Evolutionary conservation across 1,140 invertebrate genomes (phyloP), one percentile per base, ranked within the genome.

Genomic region (Trichoplusia ni): DNA sequence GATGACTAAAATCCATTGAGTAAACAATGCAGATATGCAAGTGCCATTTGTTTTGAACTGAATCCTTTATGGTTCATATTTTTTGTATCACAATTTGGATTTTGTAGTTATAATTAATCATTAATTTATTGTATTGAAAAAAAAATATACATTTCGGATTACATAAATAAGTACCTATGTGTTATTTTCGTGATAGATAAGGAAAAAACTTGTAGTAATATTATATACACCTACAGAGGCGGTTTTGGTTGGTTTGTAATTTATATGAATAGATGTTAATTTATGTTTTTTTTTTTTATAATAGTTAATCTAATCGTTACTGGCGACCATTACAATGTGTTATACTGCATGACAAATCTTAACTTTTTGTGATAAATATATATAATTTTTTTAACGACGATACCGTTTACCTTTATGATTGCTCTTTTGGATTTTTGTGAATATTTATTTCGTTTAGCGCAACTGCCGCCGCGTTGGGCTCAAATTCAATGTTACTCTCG

Each of bases 121-220:
- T 86, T 83, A 81, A 87, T 89, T 86, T 89, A 87, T 86, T 85
- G 71, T 86, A 81, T 76, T 81, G 81, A 78, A 81, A 71, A 81
- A n/a, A n/a, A 70, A 78, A 77, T 81, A 82, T 79, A 86, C 35
- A 74, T 84, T 81, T 81, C 73, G 73, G 61, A 82, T 80, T 80
- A 76, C 78, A 84, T 83, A 81, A 81, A 71, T 87, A 86, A 81
- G 80, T 84, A 78, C 67, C 75, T 73, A 70, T 61, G 79, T 81
- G 75, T 87, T 89, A 86, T 80, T 86, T 87, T 86, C 82, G 81
- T 85, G 81, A 85, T 89, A 86, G 82, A 77, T 89, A 86, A 83
- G 84, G 75, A 81, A 84, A 69, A 69, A 75, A 78, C 73, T 77
- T 75, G 68, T 82, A 82, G 81, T 83, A 74, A 77, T 81, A 76